These are phyloP conservation scores for Alethe diademata DNA, from an alignment of 2,113 vertebrate species.

Conservation along the genomic window DNA sequence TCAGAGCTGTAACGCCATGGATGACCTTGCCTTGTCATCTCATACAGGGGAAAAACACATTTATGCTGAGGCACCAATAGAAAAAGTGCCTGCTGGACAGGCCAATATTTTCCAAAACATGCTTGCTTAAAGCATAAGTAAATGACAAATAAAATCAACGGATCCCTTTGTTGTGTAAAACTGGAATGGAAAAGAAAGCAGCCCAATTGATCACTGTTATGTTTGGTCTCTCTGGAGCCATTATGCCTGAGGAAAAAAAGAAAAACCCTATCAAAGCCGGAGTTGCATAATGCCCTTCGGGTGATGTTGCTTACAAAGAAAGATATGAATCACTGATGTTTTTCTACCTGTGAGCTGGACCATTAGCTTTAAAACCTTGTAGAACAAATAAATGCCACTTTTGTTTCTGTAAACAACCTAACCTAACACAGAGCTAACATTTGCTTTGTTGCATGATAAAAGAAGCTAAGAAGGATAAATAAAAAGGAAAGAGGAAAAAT, in stretches of 20 bases:
- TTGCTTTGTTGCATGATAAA: neutral
- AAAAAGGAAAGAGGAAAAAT: neutral
- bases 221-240: slow-evolving; percentile 12
- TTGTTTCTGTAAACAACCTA: neutral
- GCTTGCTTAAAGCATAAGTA: slow-evolving; percentile 9
- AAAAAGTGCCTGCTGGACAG: neutral
- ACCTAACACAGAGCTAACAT: neutral
- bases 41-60: neutral
- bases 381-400: neutral
- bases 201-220: slow-evolving; percentile 1
- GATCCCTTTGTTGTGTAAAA: slow-evolving; percentile 7
- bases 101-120: neutral
- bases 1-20: neutral
- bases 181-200: neutral
- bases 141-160: neutral
- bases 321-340: slow-evolving; percentile 8
- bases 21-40: neutral
- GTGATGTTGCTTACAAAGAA: slow-evolving; percentile 3
- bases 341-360: neutral
- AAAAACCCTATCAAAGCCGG: slow-evolving; percentile 19
- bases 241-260: slow-evolving; percentile 4
- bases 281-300: neutral
- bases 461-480: neutral
- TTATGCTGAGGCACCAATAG: neutral
- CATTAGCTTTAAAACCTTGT: slow-evolving; percentile 7